Percentiles rank a stretch among this genome's conserved stretches.
phyloP scores from a whole-genome alignment of 2,797 vertebrate species.

The Girardinus metallicus region DNA sequence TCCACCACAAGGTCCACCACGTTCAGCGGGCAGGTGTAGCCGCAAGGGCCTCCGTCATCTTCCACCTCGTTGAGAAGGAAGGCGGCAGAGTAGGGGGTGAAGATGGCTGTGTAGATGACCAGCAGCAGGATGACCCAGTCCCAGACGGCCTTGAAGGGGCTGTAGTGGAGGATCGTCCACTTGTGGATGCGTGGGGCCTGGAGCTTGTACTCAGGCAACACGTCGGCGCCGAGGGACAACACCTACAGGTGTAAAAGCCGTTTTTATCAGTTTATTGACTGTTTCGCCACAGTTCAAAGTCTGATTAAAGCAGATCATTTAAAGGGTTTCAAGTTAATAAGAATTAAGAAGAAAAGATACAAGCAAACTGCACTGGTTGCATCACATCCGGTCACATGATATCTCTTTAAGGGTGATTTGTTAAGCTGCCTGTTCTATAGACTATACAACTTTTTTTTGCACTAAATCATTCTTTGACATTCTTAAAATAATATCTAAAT shows the following conservation, averaged over 20 bases:
- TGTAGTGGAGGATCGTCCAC: slow-evolving; percentile 98
- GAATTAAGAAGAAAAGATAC: background rate
- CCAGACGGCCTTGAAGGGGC: slow-evolving; percentile 99
- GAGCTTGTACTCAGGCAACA: slow-evolving; percentile 97
- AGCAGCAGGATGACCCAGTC: slow-evolving; percentile 98
- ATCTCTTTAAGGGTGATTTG: background rate
- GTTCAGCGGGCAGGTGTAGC: slow-evolving; percentile 95
- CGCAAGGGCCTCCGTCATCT: slow-evolving; percentile 88
- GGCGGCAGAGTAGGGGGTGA: slow-evolving; percentile 96
- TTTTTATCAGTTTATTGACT: background rate
- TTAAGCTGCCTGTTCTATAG: too few species aligned
- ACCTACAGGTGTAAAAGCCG: slow-evolving; percentile 78
- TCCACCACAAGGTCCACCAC: slow-evolving; percentile 98
- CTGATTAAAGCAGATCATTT: background rate
- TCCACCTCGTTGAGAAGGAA: slow-evolving; percentile 96
- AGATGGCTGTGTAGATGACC: slow-evolving; percentile 97
- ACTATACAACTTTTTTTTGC: too few species aligned
- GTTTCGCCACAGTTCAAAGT: background rate
- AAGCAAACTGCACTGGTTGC: background rate
- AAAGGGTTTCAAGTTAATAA: background rate
- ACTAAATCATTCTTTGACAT: too few species aligned
- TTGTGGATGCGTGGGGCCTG: slow-evolving; percentile 95
- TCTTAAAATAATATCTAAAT: too few species aligned
- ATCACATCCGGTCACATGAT: background rate
- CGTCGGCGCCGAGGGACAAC: slow-evolving; percentile 94